Percentiles rank a stretch among this genome's conserved stretches.
phyloP scores from a whole-genome alignment of 2,888 invertebrate genomes.

The Lomographa bimaculata region DNA sequence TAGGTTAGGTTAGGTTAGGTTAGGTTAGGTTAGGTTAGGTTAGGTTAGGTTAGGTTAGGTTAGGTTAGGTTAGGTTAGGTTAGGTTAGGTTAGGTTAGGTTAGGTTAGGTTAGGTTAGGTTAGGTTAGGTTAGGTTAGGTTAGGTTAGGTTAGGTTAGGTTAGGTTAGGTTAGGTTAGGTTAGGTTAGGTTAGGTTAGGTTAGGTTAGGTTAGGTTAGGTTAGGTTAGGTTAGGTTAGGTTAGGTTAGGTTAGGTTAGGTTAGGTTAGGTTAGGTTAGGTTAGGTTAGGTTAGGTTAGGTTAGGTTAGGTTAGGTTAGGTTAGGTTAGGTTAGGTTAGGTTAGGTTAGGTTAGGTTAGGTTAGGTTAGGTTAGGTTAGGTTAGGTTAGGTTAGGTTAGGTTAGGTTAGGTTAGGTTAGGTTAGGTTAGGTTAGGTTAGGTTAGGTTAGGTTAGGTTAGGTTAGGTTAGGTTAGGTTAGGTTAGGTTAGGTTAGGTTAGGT shows the following conservation, averaged over 20 bases:
- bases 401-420: slow-evolving; percentile 11
- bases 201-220: slow-evolving; percentile 5
- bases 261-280: slow-evolving; percentile 5
- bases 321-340: slow-evolving; percentile 3
- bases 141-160: slow-evolving; percentile 5
- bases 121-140: slow-evolving; percentile 5
- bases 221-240: slow-evolving; percentile 5
- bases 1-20: too few species aligned
- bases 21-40: slow-evolving; percentile 2
- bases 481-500: slow-evolving; percentile 20
- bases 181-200: slow-evolving; percentile 4
- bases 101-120: slow-evolving; percentile 5
- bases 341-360: slow-evolving; percentile 8
- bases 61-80: slow-evolving; percentile 4
- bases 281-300: slow-evolving; percentile 5
- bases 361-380: slow-evolving; percentile 3
- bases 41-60: slow-evolving; percentile 23
- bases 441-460: slow-evolving; percentile 16
- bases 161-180: slow-evolving; percentile 5
- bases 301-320: slow-evolving; percentile 5
- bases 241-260: slow-evolving; percentile 5
- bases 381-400: slow-evolving; percentile 5
- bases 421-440: slow-evolving; percentile 13
- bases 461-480: slow-evolving; percentile 18
- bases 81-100: slow-evolving; percentile 4